phyloP scores from a whole-genome alignment of 2,888 invertebrate genomes.

The Lampropteryx suffumata region DNA sequence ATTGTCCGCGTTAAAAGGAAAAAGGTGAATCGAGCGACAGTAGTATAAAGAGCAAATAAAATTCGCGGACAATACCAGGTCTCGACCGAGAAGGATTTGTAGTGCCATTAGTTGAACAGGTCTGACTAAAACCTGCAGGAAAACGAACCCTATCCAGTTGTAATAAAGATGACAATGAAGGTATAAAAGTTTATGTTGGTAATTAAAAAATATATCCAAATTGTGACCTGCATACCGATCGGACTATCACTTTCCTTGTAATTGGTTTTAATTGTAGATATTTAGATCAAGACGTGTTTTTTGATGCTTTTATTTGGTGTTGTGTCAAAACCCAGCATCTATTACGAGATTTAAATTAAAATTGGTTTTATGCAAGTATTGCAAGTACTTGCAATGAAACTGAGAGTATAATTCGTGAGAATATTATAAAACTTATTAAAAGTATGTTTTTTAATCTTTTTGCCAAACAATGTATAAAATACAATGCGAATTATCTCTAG shows the following conservation, averaged over 20 bases:
- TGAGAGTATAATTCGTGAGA: too few relatives aligned
- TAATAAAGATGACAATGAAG: slow-evolving; percentile 28
- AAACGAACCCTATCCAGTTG: slow-evolving; percentile 34
- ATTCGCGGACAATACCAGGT: slow-evolving; percentile 72
- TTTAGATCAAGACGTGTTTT: slow-evolving; percentile 27
- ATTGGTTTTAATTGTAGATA: slow-evolving; percentile 49
- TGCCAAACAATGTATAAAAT: background rate
- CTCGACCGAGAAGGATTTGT: slow-evolving; percentile 73
- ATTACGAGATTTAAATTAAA: too few relatives aligned
- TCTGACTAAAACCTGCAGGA: slow-evolving; percentile 30
- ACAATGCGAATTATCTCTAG: slow-evolving; percentile 22
- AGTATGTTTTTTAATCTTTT: slow-evolving; percentile 14
- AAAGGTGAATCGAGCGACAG: slow-evolving; percentile 65
- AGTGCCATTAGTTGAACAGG: slow-evolving; percentile 72
- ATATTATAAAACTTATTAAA: too few relatives aligned
- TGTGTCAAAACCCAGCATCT: too few relatives aligned
- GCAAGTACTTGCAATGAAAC: too few relatives aligned
- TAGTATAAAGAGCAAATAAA: slow-evolving; percentile 74
- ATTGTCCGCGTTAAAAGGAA: slow-evolving; percentile 78
- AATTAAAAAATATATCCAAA: slow-evolving; percentile 62
- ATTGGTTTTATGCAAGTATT: too few relatives aligned
- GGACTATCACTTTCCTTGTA: slow-evolving; percentile 55
- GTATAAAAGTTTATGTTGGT: slow-evolving; percentile 31
- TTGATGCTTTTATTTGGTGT: too few relatives aligned
- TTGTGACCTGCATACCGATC: slow-evolving; percentile 58